Percentiles rank a stretch among this genome's conserved stretches.
These are phyloP conservation scores for Peromyscus melanophrys DNA, from an alignment of 2,797 vertebrate genomes.

Conservation along the genomic window DNA sequence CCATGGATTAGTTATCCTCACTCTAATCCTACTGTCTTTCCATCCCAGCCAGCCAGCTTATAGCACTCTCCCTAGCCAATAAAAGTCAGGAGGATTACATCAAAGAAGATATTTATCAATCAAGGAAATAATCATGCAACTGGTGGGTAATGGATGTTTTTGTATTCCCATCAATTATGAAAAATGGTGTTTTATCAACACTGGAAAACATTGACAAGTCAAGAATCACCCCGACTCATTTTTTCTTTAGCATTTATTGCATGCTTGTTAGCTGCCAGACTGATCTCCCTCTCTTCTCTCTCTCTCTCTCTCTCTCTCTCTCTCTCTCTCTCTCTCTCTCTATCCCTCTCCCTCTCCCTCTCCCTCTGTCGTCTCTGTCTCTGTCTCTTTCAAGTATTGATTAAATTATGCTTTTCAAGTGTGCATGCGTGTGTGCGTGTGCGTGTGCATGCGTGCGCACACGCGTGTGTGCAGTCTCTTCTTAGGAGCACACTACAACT, in stretches of 20 bases:
- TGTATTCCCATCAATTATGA: background rate
- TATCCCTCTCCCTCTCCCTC: no score
- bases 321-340: no score
- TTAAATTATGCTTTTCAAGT: no score
- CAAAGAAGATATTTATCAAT: background rate
- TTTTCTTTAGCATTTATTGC: background rate
- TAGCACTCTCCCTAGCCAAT: background rate
- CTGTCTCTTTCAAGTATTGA: no score
- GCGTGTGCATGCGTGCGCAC: accelerated
- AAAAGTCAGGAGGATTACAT: background rate
- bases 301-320: background rate
- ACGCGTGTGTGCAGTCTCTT: background rate
- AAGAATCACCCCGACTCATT: background rate
- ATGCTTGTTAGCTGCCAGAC: background rate
- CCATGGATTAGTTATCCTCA: background rate
- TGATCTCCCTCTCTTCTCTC: no score
- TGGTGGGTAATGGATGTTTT: background rate
- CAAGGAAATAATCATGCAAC: background rate
- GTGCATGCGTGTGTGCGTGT: background rate
- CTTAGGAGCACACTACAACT: background rate
- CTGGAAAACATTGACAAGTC: background rate
- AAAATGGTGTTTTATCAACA: constrained; percentile 16
- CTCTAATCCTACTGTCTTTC: background rate
- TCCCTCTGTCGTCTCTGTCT: no score
- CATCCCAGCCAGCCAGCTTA: background rate